Percentiles rank a stretch among this genome's conserved stretches.
Conservation (phyloP, 2,113 vertebrate genomes). For the Laticauda colubrina region DNA sequence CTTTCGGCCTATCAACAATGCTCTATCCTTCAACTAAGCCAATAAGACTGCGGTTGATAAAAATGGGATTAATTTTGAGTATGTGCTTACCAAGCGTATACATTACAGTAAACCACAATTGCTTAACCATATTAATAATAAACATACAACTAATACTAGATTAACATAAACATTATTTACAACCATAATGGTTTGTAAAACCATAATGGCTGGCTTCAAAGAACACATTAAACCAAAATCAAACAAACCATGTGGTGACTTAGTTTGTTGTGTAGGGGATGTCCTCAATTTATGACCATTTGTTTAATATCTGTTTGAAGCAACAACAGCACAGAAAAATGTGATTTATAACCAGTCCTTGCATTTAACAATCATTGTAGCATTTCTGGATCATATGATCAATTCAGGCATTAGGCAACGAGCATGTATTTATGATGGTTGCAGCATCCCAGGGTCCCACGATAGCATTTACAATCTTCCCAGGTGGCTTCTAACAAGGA, state of each 20-base stretch:
- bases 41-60: not conserved
- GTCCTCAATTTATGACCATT: not conserved
- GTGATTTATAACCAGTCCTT: not conserved
- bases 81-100: not conserved
- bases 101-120: not conserved
- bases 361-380: not conserved
- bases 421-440: not conserved
- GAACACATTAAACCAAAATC: not conserved
- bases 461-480: not conserved
- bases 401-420: not conserved
- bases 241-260: not conserved
- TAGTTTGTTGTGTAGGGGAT: not conserved
- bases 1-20: not conserved
- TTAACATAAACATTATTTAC: not conserved
- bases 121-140: not conserved
- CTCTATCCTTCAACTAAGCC: not conserved
- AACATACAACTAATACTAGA: not conserved
- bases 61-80: not conserved
- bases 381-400: not conserved
- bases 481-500: not conserved
- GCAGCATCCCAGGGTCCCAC: not conserved
- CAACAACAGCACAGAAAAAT: not conserved
- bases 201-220: not conserved
- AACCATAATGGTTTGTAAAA: not conserved
- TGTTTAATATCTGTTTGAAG: not conserved